Evolutionary conservation across 2,797 vertebrate species (phyloP), one percentile per base, ranked within the genome.

Genomic region (Lycodopsis pacificus): DNA sequence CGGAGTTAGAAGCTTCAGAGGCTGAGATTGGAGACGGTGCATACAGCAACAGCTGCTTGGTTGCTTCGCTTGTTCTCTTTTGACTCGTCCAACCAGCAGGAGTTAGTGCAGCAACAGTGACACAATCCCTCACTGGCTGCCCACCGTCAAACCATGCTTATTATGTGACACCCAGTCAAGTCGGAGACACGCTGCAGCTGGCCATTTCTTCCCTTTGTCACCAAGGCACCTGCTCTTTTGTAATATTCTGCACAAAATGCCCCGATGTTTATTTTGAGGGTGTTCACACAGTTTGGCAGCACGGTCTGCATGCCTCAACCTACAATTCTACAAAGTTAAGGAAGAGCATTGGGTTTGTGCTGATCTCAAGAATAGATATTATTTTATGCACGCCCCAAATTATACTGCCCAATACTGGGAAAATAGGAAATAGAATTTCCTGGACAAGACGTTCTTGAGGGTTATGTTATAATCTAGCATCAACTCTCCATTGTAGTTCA

Each of bases 321-420:
- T 49, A 38, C 42, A 58, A 25, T 69, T 79, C 13, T 70, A 27
- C 46, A 77, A 80, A 54, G 72, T 75, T 22, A 15, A 71, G 62
- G 61, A 81, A 79, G 59, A 70, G 62, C 27, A 25, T 65, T 51
- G 25, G 13, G 20, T 53, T 81, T 78, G 19, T 68, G 77, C 79
- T 83, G 56, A 83, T 79, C 44, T 79, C n/a, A 73, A 76, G 44
- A 68, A 64, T 68, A 14, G 49, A 66, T 82, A 65, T 78, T 79
- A 82, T 87, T 85, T 62, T 73, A 65, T 73, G 34, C 38, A 65
- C 72, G 71, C 36, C 56, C 17, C 17, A 30, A 48, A 67, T 79
- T 69, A 44, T 67, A 65, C 72, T 75, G 56, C 17, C 25, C 56
- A 62, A 71, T 44, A 56, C 44, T 22, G 36, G 63, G 48, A 51